Base-by-base conservation (phyloP, 2,113 vertebrate species). In the Chaetura pelagica region DNA sequence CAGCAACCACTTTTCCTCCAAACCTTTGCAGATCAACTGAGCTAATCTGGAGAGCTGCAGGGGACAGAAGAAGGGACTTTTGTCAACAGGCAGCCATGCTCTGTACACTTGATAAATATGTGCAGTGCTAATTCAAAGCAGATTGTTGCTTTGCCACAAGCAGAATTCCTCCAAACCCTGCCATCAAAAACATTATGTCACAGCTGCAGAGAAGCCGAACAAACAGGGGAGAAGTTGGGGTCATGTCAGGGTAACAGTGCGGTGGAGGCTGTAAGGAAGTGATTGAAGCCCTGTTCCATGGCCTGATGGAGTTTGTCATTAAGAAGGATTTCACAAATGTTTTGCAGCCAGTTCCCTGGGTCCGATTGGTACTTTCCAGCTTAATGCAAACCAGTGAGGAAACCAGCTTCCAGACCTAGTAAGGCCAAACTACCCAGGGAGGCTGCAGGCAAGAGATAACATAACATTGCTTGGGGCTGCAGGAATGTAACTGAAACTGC, bases 141-240 rank as follows among this genome's bases (percentile, higher is more conserved):
- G 96, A 97, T 96, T 46, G 94, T 71, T 92, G 84, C 96, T 48
- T 92, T 92, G 96, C 97, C 96, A 97, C 67, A 18, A 95, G 96
- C 96, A 94, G 93, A 95, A 96, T 97, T 97, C 96, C 92, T 96
- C 95, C 91, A 17, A 69, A 86, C n/a, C 14, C 92, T 95, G 95
- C 93, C 96, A 95, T 97, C 93, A 92, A 83, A 96, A 96, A 96
- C 95, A 96, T 97, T 34, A 96, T 93, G 95, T 97, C 97, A 96
- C 90, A 94, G 96, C 92, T 91, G 93, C 2, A 17, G 93, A 93
- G 91, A 61, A 91, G 85, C 63, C 91, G 44, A 67, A 42, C 89
- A 89, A 94, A 89, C 73, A 84, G 91, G 85, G 96, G 96, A 97
- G 98, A 97, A 97, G 97, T 11, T 38, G 64, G 90, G 97, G 97